Conservation (phyloP, 2,113 vertebrate species). For the Tonatia bakeri region DNA sequence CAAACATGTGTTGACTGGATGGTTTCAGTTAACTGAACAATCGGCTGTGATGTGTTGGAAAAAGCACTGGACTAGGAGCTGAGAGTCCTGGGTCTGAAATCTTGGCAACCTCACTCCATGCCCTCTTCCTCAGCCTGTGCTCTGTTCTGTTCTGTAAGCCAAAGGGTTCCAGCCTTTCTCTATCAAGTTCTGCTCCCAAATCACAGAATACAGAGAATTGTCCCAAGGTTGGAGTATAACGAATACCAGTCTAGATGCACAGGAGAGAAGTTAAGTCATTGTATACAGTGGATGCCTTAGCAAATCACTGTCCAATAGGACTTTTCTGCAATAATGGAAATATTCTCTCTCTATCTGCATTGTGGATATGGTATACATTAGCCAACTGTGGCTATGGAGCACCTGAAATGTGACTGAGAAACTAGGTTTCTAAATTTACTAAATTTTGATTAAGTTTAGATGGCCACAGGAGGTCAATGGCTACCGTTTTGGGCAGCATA, state of each 20-base stretch:
- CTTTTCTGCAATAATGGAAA: not conserved
- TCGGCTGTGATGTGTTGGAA: not conserved
- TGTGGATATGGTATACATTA: not conserved
- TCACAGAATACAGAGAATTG: not conserved
- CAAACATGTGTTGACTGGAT: slow-evolving; percentile 61
- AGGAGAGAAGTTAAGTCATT: not conserved
- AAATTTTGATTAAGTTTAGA: not conserved
- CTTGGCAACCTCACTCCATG: not conserved
- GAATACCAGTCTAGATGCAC: not conserved
- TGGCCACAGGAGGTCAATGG: not conserved
- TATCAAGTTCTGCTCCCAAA: not conserved
- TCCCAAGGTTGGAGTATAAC: not conserved
- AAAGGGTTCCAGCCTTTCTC: not conserved
- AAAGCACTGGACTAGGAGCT: not conserved
- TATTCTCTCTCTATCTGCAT: not conserved
- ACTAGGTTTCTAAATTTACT: not conserved
- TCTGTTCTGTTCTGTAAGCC: not conserved
- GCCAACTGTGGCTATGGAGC: not conserved
- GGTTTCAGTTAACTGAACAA: slow-evolving; percentile 51
- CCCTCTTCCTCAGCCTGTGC: not conserved
- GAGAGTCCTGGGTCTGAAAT: not conserved
- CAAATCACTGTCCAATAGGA: not conserved
- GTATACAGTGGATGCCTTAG: not conserved
- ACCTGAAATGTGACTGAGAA: not conserved
- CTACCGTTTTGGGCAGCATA: not conserved